Evolutionary conservation across 2,113 vertebrate genomes (phyloP), one percentile per base, ranked within the genome.

Genomic region (Lathamus discolor): DNA sequence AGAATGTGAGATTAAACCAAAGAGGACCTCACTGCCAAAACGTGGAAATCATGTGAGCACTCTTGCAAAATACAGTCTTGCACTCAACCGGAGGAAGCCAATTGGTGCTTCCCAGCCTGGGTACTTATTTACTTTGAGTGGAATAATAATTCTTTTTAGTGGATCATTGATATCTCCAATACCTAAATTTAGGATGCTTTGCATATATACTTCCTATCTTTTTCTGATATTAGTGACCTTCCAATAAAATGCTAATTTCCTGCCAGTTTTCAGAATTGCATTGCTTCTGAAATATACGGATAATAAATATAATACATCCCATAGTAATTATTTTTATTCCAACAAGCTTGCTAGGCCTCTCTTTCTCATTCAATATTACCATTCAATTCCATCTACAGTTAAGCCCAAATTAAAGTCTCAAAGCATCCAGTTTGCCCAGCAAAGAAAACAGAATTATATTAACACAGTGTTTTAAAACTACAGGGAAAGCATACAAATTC

Each of bases 1-100:
- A 90, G 67, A 98, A 97, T 11, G 57, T 99, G 85, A 98, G 97
- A 74, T 62, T 99, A n/a, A 98, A 98, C 59, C 95, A 96, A 28
- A 96, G 97, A 44, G 98, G 97, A 74, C 97, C 98, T 39, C 98
- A 18, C 43, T 44, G 43, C 43, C 43, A 44, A 44, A 44, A 44
- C 17, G 43, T 44, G 43, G 43, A 18, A 44, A 44, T 44, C 97
- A 98, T 98, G 98, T 99, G 93, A 98, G 98, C 92, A 24, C 63
- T 94, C 94, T 25, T 27, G 20, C 84, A 77, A 74, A 76, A 64
- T 1, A 27, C 7, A 19, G 43, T 63, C 44, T 69, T 77, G 63
- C 48, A 69, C 86, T 57, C 59, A 25, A 7, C 5, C 31, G 48
- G 66, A 75, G 48, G 35, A 74, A 89, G 14, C 1, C 2, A n/a